A percentile compares a stretch with the other conserved stretches of the same genome.
Conservation (phyloP, 2,113 vertebrate genomes). For the Coregonus clupeaformis region DNA sequence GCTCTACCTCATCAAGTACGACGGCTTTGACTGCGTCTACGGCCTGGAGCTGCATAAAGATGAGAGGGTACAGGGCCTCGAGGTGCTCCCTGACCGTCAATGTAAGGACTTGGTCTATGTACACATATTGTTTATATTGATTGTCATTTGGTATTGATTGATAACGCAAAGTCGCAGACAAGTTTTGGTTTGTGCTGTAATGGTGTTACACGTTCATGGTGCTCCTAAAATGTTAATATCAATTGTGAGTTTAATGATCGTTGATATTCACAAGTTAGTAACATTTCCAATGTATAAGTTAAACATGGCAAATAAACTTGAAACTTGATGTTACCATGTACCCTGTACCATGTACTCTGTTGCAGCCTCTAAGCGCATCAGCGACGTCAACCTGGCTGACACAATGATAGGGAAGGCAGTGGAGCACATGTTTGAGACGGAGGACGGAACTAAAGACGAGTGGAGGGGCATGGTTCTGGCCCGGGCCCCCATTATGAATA, state of each 20-base stretch:
- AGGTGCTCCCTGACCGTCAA: conserved; percentile 92
- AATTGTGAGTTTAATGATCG: too few species aligned
- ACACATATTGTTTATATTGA: too few species aligned
- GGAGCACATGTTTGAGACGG: conserved; percentile 98
- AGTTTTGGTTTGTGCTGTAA: too few species aligned
- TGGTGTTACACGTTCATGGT: too few species aligned
- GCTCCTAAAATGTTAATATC: too few species aligned
- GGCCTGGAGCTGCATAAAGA: conserved; percentile 97
- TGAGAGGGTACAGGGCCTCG: conserved; percentile 91
- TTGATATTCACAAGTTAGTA: too few species aligned
- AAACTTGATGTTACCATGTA: too few species aligned
- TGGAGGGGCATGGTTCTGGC: conserved; percentile 98
- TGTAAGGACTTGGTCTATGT: conserved; percentile 67
- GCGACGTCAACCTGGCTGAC: conserved; percentile 88
- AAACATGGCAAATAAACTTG: too few species aligned
- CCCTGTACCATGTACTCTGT: not conserved
- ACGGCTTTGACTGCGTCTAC: conserved; percentile 96
- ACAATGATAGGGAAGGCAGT: conserved; percentile 97
- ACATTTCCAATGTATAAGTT: too few species aligned
- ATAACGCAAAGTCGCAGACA: too few species aligned
- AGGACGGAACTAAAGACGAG: conserved; percentile 95
- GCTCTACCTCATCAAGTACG: conserved; percentile 96
- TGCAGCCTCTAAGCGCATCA: conserved; percentile 87
- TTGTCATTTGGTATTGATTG: too few species aligned
- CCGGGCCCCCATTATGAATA: conserved; percentile 94